Evolutionary conservation across 1,140 invertebrate genomes (phyloP).

Genomic region (Coelopa frigida): DNA sequence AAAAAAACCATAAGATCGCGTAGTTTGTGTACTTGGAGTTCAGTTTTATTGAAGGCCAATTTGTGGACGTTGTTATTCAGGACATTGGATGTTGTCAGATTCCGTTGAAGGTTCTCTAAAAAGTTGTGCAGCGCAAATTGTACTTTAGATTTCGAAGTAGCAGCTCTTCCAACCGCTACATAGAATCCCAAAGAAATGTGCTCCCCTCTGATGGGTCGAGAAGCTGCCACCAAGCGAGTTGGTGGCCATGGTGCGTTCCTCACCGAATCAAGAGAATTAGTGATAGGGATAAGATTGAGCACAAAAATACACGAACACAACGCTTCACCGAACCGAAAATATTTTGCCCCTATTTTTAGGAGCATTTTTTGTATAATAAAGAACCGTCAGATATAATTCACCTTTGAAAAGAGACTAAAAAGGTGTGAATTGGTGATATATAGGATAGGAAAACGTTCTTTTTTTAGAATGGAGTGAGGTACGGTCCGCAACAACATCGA

Average conservation of each 20-base stretch:
- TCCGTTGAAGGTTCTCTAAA: conserved; percentile 31
- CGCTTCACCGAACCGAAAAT: no score
- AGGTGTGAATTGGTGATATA: no score
- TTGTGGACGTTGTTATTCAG: conserved; percentile 12
- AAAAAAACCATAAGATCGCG: conserved; percentile 23
- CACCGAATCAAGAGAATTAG: no score
- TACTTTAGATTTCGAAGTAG: conserved; percentile 21
- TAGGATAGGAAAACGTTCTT: no score
- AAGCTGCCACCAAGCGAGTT: background rate
- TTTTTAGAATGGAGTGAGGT: no score
- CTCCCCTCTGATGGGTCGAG: conserved; percentile 13
- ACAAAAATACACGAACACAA: no score
- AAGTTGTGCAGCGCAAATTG: conserved; percentile 26
- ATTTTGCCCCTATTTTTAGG: no score
- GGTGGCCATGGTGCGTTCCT: background rate
- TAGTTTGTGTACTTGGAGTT: conserved; percentile 15
- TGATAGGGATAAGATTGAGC: no score
- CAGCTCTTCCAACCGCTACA: conserved; percentile 15
- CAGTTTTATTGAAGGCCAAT: conserved; percentile 4
- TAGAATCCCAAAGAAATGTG: conserved; percentile 27
- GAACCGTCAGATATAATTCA: no score
- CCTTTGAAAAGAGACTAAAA: no score
- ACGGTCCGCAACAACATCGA: no score
- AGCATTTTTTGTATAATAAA: no score
- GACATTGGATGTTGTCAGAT: conserved; percentile 28